Percentiles rank a stretch among this genome's conserved stretches.
Conservation (phyloP, 2,888 invertebrate species). For the Parapristionchus giblindavisi region DNA sequence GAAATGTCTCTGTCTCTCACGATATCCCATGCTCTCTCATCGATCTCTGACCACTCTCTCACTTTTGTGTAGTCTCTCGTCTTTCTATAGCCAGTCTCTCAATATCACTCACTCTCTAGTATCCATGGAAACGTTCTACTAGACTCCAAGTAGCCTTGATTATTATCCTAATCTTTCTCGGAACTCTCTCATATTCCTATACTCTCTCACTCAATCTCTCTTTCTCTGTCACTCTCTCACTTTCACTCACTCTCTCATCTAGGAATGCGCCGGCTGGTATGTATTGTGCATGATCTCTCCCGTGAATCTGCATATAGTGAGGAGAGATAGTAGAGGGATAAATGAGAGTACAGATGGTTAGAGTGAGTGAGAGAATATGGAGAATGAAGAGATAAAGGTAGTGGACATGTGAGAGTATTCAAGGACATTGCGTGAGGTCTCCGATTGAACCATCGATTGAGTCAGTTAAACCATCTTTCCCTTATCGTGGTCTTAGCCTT, state of each 20-base stretch:
- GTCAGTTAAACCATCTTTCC: neutral
- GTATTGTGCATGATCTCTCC: no score
- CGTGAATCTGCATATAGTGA: no score
- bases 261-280: neutral
- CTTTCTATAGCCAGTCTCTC: no score
- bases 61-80: constrained; percentile 10
- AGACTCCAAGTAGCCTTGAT: no score
- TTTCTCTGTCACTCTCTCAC: constrained; percentile 7
- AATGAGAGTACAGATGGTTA: no score
- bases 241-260: constrained; percentile 11
- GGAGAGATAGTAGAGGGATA: constrained; percentile 21
- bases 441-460: neutral
- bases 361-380: neutral
- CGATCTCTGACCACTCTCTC: constrained; percentile 3
- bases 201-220: constrained; percentile 2
- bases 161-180: no score
- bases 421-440: neutral
- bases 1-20: constrained; percentile 1
- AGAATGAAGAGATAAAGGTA: no score
- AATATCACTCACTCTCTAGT: constrained; percentile 28
- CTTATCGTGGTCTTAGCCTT: no score
- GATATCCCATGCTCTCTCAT: no score
- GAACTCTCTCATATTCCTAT: neutral
- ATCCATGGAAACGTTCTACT: constrained; percentile 16
- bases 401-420: no score